Base-by-base conservation (phyloP, 2,888 invertebrate species). In the Chamaedrilus cognettii region DNA sequence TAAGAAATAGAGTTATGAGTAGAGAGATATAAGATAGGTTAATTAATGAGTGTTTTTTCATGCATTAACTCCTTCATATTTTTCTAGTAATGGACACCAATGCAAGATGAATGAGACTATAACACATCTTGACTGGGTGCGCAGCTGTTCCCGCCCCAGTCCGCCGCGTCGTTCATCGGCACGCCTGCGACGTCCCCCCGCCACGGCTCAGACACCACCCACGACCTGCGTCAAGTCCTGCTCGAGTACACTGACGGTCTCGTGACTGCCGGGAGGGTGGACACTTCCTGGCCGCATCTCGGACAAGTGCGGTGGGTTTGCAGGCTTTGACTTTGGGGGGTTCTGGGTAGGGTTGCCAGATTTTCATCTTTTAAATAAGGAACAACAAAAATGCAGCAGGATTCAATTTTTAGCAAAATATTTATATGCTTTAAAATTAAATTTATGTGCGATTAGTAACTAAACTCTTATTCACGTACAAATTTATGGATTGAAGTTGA, bases 241-340 rank as follows among this genome's bases (percentile, higher is more conserved):
- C 5, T 65, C 50, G 4, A 49, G 28, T 65, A 59, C 49, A n/a
- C 60, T 1, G 23, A 31, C 4, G 23, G 35, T 19, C 19, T 33
- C 1, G 34, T 56, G 5, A 19, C 4, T 28, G 19, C 31, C 1
- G 56, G 64, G 19, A 64, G 5, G 26, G 1, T 31, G n/a, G 64
- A 57, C 30, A 34, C n/a, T 15, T 56, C 55, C 23, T 64, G 64
- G 64, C 64, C 64, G 28, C 32, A 32, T 19, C 64, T 64, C 35
- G 15, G 26, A 3, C 26, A n/a, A 2, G 23, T 34, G 2, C 11
- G 52, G 64, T 64, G 33, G 56, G 56, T 31, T 23, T 30, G 26
- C 56, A 56, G 26, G 28, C 30, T 1, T 2, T 28, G 2, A n/a
- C 19, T 28, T 56, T 28, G 26, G n/a, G n/a, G n/a, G n/a, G n/a